phyloP scores from a whole-genome alignment of 2,797 vertebrate species.

The Bovichtus diacanthus region DNA sequence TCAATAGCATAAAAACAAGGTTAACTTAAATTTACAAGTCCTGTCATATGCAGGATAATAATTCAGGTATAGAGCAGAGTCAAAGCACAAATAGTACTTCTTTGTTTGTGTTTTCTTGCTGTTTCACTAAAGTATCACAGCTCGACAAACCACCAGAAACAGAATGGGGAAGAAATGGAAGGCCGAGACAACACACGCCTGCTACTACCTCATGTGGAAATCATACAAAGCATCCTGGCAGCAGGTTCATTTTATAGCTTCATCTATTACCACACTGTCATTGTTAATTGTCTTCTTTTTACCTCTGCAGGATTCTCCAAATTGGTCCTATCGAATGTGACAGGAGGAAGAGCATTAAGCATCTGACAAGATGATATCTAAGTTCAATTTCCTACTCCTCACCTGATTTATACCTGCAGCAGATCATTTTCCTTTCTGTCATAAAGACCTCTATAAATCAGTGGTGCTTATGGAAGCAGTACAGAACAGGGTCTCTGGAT shows the following conservation, averaged over 20 bases:
- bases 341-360: conserved; percentile 99
- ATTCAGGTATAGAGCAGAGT: conserved; percentile 55
- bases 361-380: conserved; percentile 99
- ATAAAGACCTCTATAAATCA: conserved; percentile 99
- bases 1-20: conserved; percentile 71
- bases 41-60: conserved; percentile 74
- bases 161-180: conserved; percentile 86
- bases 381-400: conserved; percentile 99
- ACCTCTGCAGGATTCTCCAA: conserved; percentile 99
- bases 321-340: conserved; percentile 99
- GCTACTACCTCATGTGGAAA: conserved; percentile 98
- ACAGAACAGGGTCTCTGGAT: conserved; percentile 93
- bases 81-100: background rate
- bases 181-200: conserved; percentile 90
- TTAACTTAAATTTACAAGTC: conserved; percentile 69
- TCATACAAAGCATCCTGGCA: conserved; percentile 98
- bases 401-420: conserved; percentile 99
- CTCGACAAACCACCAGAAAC: conserved; percentile 57
- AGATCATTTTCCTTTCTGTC: conserved; percentile 99
- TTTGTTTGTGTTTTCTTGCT: background rate
- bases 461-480: conserved; percentile 98
- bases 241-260: conserved; percentile 99
- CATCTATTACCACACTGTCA: conserved; percentile 99
- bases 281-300: conserved; percentile 99
- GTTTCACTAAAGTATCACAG: conserved; percentile 23